Percentiles rank a stretch among this genome's conserved stretches.
These are phyloP conservation scores for Drosophila acutilabella DNA, from an alignment of 2,888 invertebrate species.

Conservation along the genomic window DNA sequence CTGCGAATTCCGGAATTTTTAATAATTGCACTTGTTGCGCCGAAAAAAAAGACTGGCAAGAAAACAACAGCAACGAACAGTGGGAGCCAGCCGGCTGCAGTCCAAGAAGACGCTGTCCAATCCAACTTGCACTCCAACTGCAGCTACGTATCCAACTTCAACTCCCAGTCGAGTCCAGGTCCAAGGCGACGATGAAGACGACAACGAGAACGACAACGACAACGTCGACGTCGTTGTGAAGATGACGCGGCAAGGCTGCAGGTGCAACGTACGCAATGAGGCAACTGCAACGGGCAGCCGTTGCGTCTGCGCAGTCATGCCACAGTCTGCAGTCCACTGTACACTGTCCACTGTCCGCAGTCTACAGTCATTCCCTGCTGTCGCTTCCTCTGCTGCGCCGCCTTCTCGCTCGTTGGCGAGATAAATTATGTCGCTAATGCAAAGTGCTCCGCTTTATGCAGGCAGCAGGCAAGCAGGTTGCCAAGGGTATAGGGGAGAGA, in stretches of 20 bases:
- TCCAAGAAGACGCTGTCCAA: slow-evolving; percentile 34
- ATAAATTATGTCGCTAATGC: slow-evolving; percentile 85
- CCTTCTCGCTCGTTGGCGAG: slow-evolving; percentile 76
- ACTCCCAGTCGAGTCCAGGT: slow-evolving; percentile 7
- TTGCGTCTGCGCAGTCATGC: slow-evolving; percentile 79
- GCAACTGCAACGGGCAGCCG: slow-evolving; percentile 64
- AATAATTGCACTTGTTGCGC: slow-evolving; percentile 81
- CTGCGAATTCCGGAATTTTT: slow-evolving; percentile 77
- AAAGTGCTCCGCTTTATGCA: slow-evolving; percentile 84
- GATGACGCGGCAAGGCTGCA: slow-evolving; percentile 80
- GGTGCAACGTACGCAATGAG: slow-evolving; percentile 69
- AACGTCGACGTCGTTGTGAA: slow-evolving; percentile 43
- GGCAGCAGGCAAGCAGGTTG: slow-evolving; percentile 29
- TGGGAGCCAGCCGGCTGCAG: slow-evolving; percentile 71
- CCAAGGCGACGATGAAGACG: slow-evolving; percentile 77
- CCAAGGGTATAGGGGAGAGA: slow-evolving; percentile 1
- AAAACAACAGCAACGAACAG: slow-evolving; percentile 60
- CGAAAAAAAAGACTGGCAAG: slow-evolving; percentile 60
- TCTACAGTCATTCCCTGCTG: slow-evolving; percentile 16
- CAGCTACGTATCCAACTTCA: slow-evolving; percentile 22
- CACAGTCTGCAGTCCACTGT: slow-evolving; percentile 23
- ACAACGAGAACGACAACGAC: slow-evolving; percentile 68
- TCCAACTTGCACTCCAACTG: slow-evolving; percentile 7
- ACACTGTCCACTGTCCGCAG: slow-evolving; percentile 17
- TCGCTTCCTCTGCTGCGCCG: slow-evolving; percentile 26